Evolutionary conservation across 2,888 invertebrate species (phyloP).

Genomic region (Eupithecia exiguata): DNA sequence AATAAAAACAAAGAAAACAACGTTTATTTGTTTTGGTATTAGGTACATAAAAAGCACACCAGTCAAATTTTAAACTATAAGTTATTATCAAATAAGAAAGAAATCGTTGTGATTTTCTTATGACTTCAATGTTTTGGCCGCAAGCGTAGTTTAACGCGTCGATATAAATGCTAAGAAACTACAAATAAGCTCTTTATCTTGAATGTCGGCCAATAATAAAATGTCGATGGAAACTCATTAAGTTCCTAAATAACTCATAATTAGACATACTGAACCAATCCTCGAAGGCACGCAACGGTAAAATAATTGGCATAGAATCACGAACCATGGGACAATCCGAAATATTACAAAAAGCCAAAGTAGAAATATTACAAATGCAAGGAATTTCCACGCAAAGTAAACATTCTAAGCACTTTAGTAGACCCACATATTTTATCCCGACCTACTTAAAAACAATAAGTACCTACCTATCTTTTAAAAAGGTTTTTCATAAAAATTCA

Average conservation of each 20-base stretch:
- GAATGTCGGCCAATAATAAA: constrained; percentile 1
- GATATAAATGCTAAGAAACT: neutral
- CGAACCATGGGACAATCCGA: constrained; percentile 20
- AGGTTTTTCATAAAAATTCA: neutral
- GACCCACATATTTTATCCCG: neutral
- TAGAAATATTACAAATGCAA: neutral
- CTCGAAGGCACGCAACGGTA: constrained; percentile 24
- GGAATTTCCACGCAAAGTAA: constrained; percentile 25
- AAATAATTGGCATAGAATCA: constrained; percentile 30
- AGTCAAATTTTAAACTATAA: too few relatives aligned
- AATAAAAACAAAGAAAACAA: neutral
- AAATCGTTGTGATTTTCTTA: too few relatives aligned
- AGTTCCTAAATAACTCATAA: constrained; percentile 9
- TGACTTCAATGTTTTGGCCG: too few relatives aligned
- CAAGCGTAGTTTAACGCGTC: neutral
- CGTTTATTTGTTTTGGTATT: too few relatives aligned
- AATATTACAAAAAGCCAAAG: constrained; percentile 16
- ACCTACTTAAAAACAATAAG: neutral
- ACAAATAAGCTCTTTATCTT: neutral
- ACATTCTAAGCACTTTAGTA: constrained; percentile 6
- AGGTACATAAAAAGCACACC: too few relatives aligned
- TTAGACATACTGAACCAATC: constrained; percentile 14
- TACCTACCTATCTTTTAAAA: neutral
- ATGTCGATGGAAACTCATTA: neutral
- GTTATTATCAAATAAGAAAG: too few relatives aligned